A percentile compares a stretch with the other conserved stretches of the same genome.
Evolutionary conservation across 1,140 invertebrate species (phyloP).

Genomic region (Mya arenaria): DNA sequence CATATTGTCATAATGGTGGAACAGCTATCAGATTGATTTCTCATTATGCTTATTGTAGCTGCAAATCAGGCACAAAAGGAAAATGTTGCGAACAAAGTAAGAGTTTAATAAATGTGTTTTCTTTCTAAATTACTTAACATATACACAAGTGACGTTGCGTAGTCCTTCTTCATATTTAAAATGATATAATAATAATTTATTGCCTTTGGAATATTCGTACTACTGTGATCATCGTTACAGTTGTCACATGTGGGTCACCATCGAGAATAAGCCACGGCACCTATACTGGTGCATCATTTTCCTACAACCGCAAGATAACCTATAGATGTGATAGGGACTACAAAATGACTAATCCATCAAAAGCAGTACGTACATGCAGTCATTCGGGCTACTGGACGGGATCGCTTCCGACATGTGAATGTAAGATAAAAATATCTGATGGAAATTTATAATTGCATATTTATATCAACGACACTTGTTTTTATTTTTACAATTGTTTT

Average conservation of each 20-base stretch:
- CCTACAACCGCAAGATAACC: constrained; percentile 28
- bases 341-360: constrained; percentile 27
- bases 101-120: background rate
- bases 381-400: constrained; percentile 34
- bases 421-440: too few species aligned
- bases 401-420: constrained; percentile 44
- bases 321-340: constrained; percentile 50
- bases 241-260: constrained; percentile 54
- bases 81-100: constrained; percentile 49
- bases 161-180: background rate
- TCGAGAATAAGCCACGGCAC: constrained; percentile 38
- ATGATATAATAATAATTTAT: too few species aligned
- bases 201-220: too few species aligned
- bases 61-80: constrained; percentile 38
- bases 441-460: too few species aligned
- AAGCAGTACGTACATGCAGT: background rate
- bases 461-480: background rate
- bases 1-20: constrained; percentile 54
- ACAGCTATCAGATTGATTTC: background rate
- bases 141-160: background rate
- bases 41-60: constrained; percentile 25
- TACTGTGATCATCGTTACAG: too few species aligned
- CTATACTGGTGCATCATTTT: constrained; percentile 18
- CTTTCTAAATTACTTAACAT: background rate
- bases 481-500: background rate